A percentile compares a stretch with the other conserved stretches of the same genome.
These are phyloP conservation scores for Uria lomvia DNA, from an alignment of 2,113 vertebrate species.

Conservation along the genomic window DNA sequence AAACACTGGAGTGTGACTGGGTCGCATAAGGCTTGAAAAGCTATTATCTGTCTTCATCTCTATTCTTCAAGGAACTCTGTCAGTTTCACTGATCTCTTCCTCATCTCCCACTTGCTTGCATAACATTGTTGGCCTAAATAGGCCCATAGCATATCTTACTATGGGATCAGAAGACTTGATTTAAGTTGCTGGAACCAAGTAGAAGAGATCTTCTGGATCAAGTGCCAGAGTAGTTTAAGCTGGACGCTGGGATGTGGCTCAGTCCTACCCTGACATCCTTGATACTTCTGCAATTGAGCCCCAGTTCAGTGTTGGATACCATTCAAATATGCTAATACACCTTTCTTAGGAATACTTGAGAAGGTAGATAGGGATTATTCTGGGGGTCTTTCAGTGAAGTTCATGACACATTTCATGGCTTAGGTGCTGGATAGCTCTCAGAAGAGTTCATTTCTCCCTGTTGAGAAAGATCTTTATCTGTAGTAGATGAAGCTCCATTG, in stretches of 20 bases:
- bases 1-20: background rate
- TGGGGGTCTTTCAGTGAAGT: background rate
- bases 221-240: background rate
- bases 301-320: background rate
- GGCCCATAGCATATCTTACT: background rate
- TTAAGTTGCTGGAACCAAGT: background rate
- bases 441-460: background rate
- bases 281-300: background rate
- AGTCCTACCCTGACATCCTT: background rate
- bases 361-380: background rate
- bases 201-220: background rate
- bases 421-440: background rate
- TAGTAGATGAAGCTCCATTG: background rate
- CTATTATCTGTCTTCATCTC: background rate
- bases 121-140: background rate
- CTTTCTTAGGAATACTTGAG: background rate
- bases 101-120: background rate
- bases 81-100: background rate
- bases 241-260: background rate
- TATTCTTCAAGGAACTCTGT: background rate
- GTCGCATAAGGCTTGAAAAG: background rate
- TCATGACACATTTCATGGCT: background rate
- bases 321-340: background rate
- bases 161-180: background rate
- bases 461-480: background rate